These are phyloP conservation scores for Campylomormyrus tamandua DNA, from an alignment of 2,113 vertebrate species.

Conservation along the genomic window DNA sequence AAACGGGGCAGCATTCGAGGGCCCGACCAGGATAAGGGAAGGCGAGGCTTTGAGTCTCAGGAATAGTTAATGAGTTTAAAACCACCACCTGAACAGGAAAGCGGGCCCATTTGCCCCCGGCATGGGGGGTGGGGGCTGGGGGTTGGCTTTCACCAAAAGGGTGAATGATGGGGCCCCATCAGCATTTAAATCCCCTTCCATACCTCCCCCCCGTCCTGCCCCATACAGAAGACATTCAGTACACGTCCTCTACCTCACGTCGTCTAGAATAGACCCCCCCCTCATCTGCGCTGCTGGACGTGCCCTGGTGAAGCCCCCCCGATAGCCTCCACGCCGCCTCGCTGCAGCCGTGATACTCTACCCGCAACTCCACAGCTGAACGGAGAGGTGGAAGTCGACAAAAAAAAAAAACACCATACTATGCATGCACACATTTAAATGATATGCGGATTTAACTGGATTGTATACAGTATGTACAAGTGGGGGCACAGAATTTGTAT, in stretches of 20 bases:
- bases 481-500: not conserved
- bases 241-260: not conserved
- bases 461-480: not conserved
- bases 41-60: not conserved
- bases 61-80: not conserved
- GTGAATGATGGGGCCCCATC: not conserved
- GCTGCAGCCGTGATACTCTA: not conserved
- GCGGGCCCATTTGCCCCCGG: not conserved
- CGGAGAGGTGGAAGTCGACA: not conserved
- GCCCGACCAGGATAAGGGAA: not conserved
- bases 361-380: not conserved
- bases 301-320: not conserved
- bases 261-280: not conserved
- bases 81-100: constrained; percentile 5
- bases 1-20: not conserved
- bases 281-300: not conserved
- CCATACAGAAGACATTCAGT: not conserved
- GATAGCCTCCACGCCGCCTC: not conserved
- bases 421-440: not conserved
- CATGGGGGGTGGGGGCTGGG: not conserved
- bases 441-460: not conserved
- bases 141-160: not conserved
- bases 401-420: not conserved
- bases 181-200: not conserved
- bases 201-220: not conserved